phyloP scores from a whole-genome alignment of 2,113 vertebrate genomes.

The Hassar affinis region DNA sequence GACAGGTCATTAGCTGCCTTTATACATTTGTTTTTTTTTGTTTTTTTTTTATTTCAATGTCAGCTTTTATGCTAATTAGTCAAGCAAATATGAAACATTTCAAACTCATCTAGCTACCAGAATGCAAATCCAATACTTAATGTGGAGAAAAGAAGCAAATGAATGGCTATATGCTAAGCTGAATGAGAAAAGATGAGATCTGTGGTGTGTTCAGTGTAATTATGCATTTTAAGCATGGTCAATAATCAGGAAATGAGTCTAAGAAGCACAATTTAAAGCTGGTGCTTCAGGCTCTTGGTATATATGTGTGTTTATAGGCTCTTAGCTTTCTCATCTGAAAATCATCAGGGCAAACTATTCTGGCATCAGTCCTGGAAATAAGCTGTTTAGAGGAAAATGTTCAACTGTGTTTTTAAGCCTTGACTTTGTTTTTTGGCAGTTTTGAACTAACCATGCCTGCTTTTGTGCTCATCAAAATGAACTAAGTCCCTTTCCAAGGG shows the following conservation, averaged over 20 bases:
- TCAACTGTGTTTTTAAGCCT: neutral
- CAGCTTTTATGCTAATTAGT: slow-evolving; percentile 44
- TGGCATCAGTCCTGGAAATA: slow-evolving; percentile 35
- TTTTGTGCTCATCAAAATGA: neutral
- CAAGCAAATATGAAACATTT: slow-evolving; percentile 49
- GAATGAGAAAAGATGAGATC: slow-evolving; percentile 43
- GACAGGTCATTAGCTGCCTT: slow-evolving; percentile 17
- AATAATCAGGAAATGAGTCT: slow-evolving; percentile 43
- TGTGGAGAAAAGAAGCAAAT: slow-evolving; percentile 54
- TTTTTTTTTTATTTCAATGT: slow-evolving; percentile 37
- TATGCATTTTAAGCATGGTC: slow-evolving; percentile 49
- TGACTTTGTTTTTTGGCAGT: neutral
- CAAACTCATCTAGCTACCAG: slow-evolving; percentile 45
- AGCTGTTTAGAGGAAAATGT: slow-evolving; percentile 18
- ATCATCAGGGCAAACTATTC: slow-evolving; percentile 39
- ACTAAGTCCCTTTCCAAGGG: slow-evolving; percentile 23
- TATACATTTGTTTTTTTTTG: neutral
- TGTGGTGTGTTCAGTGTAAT: slow-evolving; percentile 50
- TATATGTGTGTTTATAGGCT: slow-evolving; percentile 30
- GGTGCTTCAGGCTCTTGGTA: slow-evolving; percentile 30
- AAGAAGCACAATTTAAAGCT: neutral
- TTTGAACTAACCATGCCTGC: slow-evolving; percentile 5
- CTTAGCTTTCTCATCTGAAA: slow-evolving; percentile 24
- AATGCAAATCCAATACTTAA: slow-evolving; percentile 51
- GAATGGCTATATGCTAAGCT: slow-evolving; percentile 52